Base-by-base conservation (phyloP, 2,797 vertebrate genomes). In the Telmatherina bonti region DNA sequence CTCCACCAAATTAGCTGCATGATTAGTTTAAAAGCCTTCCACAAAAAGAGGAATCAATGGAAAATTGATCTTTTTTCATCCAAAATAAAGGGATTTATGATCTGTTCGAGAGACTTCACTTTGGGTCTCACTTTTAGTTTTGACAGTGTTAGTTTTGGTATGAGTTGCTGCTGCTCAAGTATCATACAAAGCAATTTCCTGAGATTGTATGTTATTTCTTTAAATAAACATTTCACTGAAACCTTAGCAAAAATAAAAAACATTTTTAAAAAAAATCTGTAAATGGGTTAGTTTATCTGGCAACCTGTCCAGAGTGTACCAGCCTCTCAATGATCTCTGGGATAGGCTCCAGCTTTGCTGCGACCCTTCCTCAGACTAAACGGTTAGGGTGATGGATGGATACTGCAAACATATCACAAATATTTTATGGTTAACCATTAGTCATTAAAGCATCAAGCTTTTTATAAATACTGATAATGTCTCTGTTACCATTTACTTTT, bases 121-220 rank as follows among this genome's bases (percentile, higher is more conserved):
- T 31, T 31, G 30, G 36, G 24, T 38, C 22, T 60, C 38, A 60
- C 36, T 43, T 27, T 61, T 18, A 20, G 27, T 62, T 62, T 62
- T 62, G 29, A 43, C 43, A 20, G 58, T 62, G 43, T 62, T 62
- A 47, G 41, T 62, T 62, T 62, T 45, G 41, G 41, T 62, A 26
- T 62, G 27, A 61, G 27, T 27, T 61, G 5, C 43, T 62, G 60
- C 60, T 47, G 60, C 60, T 62, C 59, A 12, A 62, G 20, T 62
- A 29, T 45, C 60, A 47, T 31, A 31, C 43, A 31, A 27, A 31
- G 60, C 22, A 47, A n/a, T 62, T 43, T 45, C 41, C 13, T 58
- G 24, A n/a, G 59, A 29, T 62, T n/a, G 59, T 62, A 47, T 62
- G 29, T 62, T 47, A 62, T 29, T 47, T 12, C 36, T 30, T 43